These are phyloP conservation scores for Botia kubotai DNA, from an alignment of 2,797 vertebrate species.

Conservation along the genomic window DNA sequence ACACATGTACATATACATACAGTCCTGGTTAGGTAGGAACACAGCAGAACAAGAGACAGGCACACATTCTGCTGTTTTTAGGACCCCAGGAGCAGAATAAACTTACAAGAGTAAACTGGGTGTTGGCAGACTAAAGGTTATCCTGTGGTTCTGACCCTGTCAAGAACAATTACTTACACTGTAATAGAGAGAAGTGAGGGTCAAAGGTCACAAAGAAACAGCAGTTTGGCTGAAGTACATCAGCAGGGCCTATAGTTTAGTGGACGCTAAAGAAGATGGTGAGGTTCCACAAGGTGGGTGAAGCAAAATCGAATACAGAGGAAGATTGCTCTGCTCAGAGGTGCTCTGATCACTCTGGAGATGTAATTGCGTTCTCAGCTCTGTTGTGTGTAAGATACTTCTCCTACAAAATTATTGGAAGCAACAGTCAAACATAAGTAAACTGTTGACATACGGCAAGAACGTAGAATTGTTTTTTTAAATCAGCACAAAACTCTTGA, in stretches of 20 bases:
- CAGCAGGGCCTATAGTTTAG: constrained; percentile 1
- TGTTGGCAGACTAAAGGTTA: constrained; percentile 19
- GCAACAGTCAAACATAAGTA: neutral
- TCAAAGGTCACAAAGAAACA: constrained; percentile 17
- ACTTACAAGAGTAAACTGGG: constrained; percentile 4
- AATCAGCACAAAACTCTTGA: neutral
- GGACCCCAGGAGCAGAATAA: neutral
- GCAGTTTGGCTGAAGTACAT: neutral
- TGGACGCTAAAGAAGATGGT: neutral
- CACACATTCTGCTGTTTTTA: neutral
- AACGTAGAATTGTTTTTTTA: no score
- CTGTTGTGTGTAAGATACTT: neutral
- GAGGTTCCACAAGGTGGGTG: neutral
- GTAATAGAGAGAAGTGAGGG: constrained; percentile 7
- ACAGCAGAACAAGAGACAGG: neutral
- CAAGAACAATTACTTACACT: constrained; percentile 40
- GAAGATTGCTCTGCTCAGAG: no score
- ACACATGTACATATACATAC: neutral
- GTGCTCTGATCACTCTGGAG: no score
- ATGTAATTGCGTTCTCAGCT: no score
- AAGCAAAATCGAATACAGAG: neutral
- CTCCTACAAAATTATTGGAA: neutral
- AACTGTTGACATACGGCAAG: neutral
- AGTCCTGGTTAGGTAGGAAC: neutral
- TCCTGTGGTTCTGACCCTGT: constrained; percentile 39